Base-by-base conservation (phyloP, 35 echinoderm and acorn worm genomes). In the Patiria miniata region DNA sequence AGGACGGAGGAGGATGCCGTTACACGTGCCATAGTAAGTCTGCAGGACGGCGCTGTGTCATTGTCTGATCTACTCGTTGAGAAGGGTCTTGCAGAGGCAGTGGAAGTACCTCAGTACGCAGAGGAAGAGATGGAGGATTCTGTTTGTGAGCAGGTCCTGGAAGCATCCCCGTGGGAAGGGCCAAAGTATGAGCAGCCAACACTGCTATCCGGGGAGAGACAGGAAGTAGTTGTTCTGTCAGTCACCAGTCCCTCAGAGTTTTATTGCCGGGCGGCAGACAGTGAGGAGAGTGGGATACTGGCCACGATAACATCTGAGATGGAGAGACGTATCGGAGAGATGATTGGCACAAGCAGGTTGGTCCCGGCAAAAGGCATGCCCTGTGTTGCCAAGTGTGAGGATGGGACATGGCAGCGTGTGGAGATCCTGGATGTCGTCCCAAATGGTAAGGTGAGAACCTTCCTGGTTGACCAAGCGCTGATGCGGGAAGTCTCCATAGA, bases 321-420 rank as follows among this genome's bases (percentile, higher is more conserved):
- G 34, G 65, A 73, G 26, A 16, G 34, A 73, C 65, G 29, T 30
- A 23, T 73, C 26, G 26, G 34, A 73, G 65, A 73, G 65, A 32
- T 73, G 26, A 73, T 73, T 32, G 82, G 82, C 32, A 34, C 28
- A 16, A 44, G 39, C 82, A 58, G 82, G 39, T 33, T 84, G 28
- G 82, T 58, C 16, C 82, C 82, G 8, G 53, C 34, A 12, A 84
- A 59, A 38, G 82, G 82, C 38, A 84, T 84, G 82, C 82, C 82
- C 1, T 84, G 82, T 26, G 36, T 84, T 17, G 82, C 82, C 30
- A 84, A 16, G 54, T 36, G 54, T 38, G 57, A 84, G 44, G 51
- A 84, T 40, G 37, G 4, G 16, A 0, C 36, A 51, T 84, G 82
- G 82, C 51, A 53, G 17, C 82, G 82, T 54, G 82, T 53, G 10